Percentiles rank a stretch among this genome's conserved stretches.
These are phyloP conservation scores for Podargus strigoides DNA, from an alignment of 2,797 vertebrate species.

Conservation along the genomic window DNA sequence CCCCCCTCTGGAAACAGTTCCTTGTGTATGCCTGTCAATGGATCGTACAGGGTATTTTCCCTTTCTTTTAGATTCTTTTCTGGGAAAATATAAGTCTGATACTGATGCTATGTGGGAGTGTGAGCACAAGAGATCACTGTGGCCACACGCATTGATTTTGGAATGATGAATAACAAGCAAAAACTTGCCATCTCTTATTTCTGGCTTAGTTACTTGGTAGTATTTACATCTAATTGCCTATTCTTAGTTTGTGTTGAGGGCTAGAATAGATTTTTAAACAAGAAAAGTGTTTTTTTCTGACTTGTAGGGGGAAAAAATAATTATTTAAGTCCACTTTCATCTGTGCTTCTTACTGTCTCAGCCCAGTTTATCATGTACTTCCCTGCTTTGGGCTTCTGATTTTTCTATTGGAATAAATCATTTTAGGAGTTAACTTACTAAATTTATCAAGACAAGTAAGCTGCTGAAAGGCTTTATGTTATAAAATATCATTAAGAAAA, in stretches of 20 bases:
- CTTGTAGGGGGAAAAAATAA: not conserved
- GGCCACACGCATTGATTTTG: not conserved
- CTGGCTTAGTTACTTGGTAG: not conserved
- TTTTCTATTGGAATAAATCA: not conserved
- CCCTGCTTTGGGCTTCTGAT: not conserved
- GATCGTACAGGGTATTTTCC: not conserved
- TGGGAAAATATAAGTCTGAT: not conserved
- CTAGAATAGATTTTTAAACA: not conserved
- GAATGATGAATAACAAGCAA: not conserved
- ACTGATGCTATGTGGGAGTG: not conserved
- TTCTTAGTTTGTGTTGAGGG: not conserved
- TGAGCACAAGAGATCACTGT: slow-evolving; percentile 7
- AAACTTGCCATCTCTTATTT: not conserved
- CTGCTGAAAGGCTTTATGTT: not conserved
- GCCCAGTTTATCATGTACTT: not conserved
- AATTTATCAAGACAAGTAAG: not conserved
- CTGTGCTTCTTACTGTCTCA: not conserved
- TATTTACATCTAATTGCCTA: not conserved
- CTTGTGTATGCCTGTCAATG: not conserved
- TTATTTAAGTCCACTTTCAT: not conserved
- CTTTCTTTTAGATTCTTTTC: not conserved
- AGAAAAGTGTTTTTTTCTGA: not conserved
- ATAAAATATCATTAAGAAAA: not conserved
- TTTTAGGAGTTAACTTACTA: not conserved
- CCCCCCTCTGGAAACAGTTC: not conserved